phyloP scores from a whole-genome alignment of 2,888 invertebrate species.

The Clepsis dumicolana region DNA sequence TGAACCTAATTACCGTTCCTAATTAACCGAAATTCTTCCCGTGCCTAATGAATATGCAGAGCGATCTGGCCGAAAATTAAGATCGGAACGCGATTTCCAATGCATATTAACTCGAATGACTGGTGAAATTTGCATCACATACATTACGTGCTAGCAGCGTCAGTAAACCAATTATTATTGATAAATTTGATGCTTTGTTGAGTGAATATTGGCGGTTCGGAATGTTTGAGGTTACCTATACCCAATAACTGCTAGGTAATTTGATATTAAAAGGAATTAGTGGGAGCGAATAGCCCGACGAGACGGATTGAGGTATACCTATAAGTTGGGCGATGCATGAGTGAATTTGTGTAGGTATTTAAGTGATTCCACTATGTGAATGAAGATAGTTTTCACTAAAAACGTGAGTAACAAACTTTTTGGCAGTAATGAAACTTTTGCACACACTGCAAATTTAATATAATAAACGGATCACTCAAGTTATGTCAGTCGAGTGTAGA shows the following conservation, averaged over 20 bases:
- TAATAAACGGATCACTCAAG: too few species aligned
- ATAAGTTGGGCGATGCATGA: background rate
- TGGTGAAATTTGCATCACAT: background rate
- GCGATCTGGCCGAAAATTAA: slow-evolving; percentile 2
- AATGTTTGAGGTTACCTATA: background rate
- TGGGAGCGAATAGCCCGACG: background rate
- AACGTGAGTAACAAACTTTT: too few species aligned
- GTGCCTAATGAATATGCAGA: background rate
- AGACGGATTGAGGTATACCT: background rate
- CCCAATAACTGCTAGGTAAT: background rate
- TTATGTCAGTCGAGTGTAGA: too few species aligned
- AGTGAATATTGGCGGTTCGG: background rate
- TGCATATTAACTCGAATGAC: background rate
- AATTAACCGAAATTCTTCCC: slow-evolving; percentile 10
- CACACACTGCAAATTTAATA: too few species aligned
- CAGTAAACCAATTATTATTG: slow-evolving; percentile 4
- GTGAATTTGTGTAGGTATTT: background rate
- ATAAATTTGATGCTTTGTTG: slow-evolving; percentile 12
- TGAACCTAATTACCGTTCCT: background rate
- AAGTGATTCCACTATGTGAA: too few species aligned
- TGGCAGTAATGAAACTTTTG: too few species aligned
- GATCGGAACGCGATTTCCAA: slow-evolving; percentile 6
- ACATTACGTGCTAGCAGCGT: background rate
- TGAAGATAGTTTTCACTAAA: too few species aligned
- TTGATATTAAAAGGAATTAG: background rate